Conservation (phyloP, 2,888 invertebrate genomes). For the Drosophila longiperda region DNA sequence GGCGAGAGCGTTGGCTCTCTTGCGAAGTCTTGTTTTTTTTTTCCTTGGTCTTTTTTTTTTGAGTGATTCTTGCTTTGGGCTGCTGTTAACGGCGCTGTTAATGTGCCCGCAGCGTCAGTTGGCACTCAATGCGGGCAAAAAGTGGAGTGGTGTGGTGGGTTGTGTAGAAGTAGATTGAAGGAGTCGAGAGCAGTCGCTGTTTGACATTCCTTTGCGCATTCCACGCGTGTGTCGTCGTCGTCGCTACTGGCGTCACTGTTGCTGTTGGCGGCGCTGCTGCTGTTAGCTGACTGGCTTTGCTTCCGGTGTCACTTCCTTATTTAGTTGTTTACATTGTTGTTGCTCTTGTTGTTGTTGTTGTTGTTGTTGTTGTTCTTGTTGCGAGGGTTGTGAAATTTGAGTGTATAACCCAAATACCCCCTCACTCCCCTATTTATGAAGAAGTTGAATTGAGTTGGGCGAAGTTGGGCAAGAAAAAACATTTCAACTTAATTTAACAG, state of each 20-base stretch:
- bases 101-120: conserved; percentile 44
- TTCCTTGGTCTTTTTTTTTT: conserved; percentile 16
- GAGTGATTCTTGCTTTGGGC: conserved; percentile 59
- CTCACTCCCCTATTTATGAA: background rate
- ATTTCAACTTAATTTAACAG: conserved; percentile 77
- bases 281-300: conserved; percentile 28
- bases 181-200: conserved; percentile 16
- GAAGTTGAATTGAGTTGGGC: background rate
- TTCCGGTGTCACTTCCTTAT: conserved; percentile 81
- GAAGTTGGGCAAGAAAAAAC: conserved; percentile 3
- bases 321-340: conserved; percentile 76
- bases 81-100: conserved; percentile 47
- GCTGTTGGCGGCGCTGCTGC: conserved; percentile 25
- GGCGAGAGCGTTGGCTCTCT: conserved; percentile 1
- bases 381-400: conserved; percentile 57
- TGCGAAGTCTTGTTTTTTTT: background rate
- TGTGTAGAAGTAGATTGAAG: background rate
- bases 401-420: conserved; percentile 26
- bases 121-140: conserved; percentile 36
- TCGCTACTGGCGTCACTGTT: conserved; percentile 39
- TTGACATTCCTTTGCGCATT: conserved; percentile 73
- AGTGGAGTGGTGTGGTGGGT: background rate
- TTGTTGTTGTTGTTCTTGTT: conserved; percentile 31
- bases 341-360: conserved; percentile 28
- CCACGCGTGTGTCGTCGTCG: conserved; percentile 36